A percentile compares a stretch with the other conserved stretches of the same genome.
Conservation (phyloP, 23 tunicate species). For the Styela plicata region DNA sequence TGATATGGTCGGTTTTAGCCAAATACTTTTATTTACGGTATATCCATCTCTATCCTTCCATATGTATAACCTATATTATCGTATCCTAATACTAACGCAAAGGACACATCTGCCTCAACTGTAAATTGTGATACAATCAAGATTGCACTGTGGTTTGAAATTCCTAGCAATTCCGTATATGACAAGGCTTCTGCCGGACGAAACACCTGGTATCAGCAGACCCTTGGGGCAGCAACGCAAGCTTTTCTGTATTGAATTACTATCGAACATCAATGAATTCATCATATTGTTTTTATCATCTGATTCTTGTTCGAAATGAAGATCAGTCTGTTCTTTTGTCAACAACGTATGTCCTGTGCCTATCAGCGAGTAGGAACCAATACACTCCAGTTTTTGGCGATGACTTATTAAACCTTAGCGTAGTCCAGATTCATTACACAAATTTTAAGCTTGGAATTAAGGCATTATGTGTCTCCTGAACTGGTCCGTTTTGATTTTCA, state of each 20-base stretch:
- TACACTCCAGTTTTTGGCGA: slow-evolving; percentile 84
- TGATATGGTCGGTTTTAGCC: neutral
- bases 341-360: slow-evolving; percentile 65
- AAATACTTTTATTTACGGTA: neutral
- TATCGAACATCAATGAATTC: slow-evolving; percentile 77
- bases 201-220: slow-evolving; percentile 85
- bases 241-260: slow-evolving; percentile 84
- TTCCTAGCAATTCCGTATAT: slow-evolving; percentile 69
- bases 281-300: slow-evolving; percentile 91
- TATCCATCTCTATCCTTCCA: neutral
- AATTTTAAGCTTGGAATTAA: slow-evolving; percentile 73
- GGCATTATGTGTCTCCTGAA: slow-evolving; percentile 80
- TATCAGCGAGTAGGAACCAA: slow-evolving; percentile 63
- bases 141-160: slow-evolving; percentile 86
- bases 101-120: too few species aligned
- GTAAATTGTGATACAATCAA: too few species aligned
- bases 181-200: slow-evolving; percentile 86
- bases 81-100: neutral
- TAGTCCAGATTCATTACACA: too few species aligned
- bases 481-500: slow-evolving; percentile 74
- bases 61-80: neutral
- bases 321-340: slow-evolving; percentile 75
- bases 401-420: too few species aligned
- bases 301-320: slow-evolving; percentile 82
- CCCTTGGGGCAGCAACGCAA: slow-evolving; percentile 86